A percentile compares a stretch with the other conserved stretches of the same genome.
Evolutionary conservation across 2,888 invertebrate genomes (phyloP).

Genomic region (Troides helena): DNA sequence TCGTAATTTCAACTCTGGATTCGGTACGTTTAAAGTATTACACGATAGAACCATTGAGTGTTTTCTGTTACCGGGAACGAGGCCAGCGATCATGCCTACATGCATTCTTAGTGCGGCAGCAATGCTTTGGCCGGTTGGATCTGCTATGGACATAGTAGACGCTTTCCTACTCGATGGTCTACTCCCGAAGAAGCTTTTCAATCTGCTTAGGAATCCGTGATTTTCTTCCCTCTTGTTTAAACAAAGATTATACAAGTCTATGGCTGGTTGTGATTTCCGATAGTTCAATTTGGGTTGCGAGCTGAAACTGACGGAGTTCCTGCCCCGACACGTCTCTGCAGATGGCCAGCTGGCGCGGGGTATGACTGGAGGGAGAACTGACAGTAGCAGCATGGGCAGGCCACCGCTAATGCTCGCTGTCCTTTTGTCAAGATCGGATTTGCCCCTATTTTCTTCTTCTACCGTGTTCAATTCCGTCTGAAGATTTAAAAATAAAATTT

Average conservation of each 20-base stretch:
- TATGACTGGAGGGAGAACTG: slow-evolving; percentile 87
- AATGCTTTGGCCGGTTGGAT: slow-evolving; percentile 80
- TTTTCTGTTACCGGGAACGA: slow-evolving; percentile 83
- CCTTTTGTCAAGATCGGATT: slow-evolving; percentile 49
- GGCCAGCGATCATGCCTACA: slow-evolving; percentile 85
- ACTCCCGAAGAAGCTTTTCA: slow-evolving; percentile 82
- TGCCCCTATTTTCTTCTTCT: slow-evolving; percentile 61
- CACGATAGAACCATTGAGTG: slow-evolving; percentile 80
- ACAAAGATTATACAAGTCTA: slow-evolving; percentile 81
- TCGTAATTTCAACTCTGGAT: slow-evolving; percentile 63
- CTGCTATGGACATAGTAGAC: slow-evolving; percentile 82
- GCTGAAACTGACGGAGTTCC: slow-evolving; percentile 83
- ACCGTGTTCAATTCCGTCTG: slow-evolving; percentile 72
- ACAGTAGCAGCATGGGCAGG: slow-evolving; percentile 84
- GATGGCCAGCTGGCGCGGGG: slow-evolving; percentile 89
- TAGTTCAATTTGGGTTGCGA: slow-evolving; percentile 83
- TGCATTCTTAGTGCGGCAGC: slow-evolving; percentile 86
- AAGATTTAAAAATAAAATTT: slow-evolving; percentile 26
- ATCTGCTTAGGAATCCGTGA: slow-evolving; percentile 75
- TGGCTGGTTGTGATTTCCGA: slow-evolving; percentile 77
- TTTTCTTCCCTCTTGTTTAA: slow-evolving; percentile 79
- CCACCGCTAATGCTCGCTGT: slow-evolving; percentile 86
- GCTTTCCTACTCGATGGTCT: slow-evolving; percentile 84
- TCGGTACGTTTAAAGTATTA: slow-evolving; percentile 79
- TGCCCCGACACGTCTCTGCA: slow-evolving; percentile 82